Conservation (phyloP, 2,113 vertebrate genomes). For the Cynopterus brachyotis region DNA sequence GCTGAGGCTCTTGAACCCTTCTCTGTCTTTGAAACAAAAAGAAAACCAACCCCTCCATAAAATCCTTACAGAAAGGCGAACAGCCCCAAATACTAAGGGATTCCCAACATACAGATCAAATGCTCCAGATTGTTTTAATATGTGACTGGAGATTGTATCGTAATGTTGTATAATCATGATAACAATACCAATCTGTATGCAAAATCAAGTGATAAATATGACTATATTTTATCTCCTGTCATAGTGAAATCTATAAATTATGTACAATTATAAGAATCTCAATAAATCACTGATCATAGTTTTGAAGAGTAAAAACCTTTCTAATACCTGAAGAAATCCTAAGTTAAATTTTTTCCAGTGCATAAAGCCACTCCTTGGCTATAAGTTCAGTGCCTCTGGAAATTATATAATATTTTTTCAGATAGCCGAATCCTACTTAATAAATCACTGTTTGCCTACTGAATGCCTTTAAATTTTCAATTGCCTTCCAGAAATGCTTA, state of each 20-base stretch:
- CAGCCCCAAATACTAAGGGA: neutral
- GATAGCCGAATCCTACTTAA: neutral
- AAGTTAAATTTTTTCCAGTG: neutral
- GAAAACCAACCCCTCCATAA: neutral
- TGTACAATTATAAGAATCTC: neutral
- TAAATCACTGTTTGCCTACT: neutral
- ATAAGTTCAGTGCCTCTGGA: neutral
- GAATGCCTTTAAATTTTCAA: conserved; percentile 33
- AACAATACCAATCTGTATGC: neutral
- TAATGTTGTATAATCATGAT: neutral
- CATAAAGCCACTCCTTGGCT: neutral
- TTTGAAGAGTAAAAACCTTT: conserved; percentile 11
- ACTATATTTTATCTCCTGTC: neutral
- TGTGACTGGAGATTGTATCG: neutral
- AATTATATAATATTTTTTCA: neutral
- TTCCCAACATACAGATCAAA: neutral
- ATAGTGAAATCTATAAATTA: conserved; percentile 11
- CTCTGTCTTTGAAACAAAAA: neutral
- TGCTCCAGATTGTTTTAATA: neutral
- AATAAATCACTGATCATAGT: neutral
- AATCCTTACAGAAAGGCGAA: neutral
- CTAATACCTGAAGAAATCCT: neutral
- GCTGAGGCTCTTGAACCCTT: neutral
- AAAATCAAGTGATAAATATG: neutral
- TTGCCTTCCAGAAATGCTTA: conserved; percentile 12